These are phyloP conservation scores for Bombyx huttoni DNA, from an alignment of 2,888 invertebrate species.

Conservation along the genomic window DNA sequence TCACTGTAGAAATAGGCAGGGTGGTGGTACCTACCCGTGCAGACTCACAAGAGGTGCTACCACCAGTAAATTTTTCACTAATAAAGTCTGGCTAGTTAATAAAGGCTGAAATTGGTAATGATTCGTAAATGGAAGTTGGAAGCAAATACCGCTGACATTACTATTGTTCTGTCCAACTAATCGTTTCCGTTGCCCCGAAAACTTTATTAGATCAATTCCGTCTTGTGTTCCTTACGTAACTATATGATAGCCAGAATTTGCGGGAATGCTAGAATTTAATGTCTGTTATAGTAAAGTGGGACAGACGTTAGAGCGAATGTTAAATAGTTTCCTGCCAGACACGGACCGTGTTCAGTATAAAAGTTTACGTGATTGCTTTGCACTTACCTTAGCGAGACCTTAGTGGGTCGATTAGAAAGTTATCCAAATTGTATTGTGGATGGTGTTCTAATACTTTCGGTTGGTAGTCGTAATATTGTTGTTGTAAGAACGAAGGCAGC, in stretches of 20 bases:
- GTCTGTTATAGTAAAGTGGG: conserved; percentile 32
- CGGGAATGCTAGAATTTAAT: conserved; percentile 9
- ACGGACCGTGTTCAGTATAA: conserved; percentile 26
- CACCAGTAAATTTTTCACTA: too few species aligned
- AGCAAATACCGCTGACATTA: neutral
- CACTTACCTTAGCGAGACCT: conserved; percentile 8
- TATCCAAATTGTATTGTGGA: conserved; percentile 10
- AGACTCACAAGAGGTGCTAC: too few species aligned
- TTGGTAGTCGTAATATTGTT: neutral
- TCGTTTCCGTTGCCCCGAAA: neutral
- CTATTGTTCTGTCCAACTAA: neutral
- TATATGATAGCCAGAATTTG: conserved; percentile 2
- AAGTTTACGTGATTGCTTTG: conserved; percentile 29
- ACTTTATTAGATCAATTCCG: neutral
- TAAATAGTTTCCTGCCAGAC: conserved; percentile 32
- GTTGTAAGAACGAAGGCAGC: neutral
- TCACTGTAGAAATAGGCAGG: too few species aligned
- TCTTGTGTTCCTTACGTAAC: neutral
- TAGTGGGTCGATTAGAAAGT: conserved; percentile 29
- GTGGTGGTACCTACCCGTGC: too few species aligned
- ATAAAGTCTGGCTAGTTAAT: too few species aligned
- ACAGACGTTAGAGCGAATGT: conserved; percentile 36
- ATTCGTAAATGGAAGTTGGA: neutral
- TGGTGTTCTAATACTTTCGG: neutral
- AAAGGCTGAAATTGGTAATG: neutral